Evolutionary conservation across 2,888 invertebrate species (phyloP), one percentile per base, ranked within the genome.

Genomic region (Andrena bucephala): DNA sequence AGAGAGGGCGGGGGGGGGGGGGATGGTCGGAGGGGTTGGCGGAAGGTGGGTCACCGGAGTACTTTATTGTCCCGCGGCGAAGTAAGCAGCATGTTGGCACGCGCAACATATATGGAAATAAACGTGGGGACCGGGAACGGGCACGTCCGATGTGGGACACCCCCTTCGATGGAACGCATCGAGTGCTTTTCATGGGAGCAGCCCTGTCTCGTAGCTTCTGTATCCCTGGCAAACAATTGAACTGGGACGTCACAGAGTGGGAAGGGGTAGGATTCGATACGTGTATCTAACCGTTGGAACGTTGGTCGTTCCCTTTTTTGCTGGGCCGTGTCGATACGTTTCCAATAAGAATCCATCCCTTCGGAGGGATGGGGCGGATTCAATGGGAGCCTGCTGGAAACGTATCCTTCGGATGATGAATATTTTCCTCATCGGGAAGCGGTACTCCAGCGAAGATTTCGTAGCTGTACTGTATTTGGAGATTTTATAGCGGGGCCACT

Each of bases 31-130:
- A 59, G 33, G 66, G 13, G 10, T 2, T 10, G 54, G 54, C 57
- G 57, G 10, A 24, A 20, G n/a, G 20, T 4, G 57, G 57, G 57
- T 57, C 75, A 57, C 54, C 59, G 68, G 77, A 81, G 74, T 75
- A 81, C 87, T 88, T 88, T 88, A 88, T 88, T 88, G 88, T 88
- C 77, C 81, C 77, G 65, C 27, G 66, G 76, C 54, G 74, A 69
- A 33, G 85, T 79, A 82, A 83, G 86, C 85, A 83, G 83, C 79
- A 83, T 83, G 78, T 71, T 76, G 78, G 87, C 86, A 83, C 86
- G 86, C 87, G 87, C 81, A 77, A 78, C 81, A 62, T 83, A 70
- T 79, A 75, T 86, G 80, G 82, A 85, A 87, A 87, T 81, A 85
- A 83, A 83, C 79, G 84, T 72, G 72, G 42, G 63, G 16, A 63